These are phyloP conservation scores for Aleiodes testaceus DNA, from an alignment of 2,888 invertebrate genomes.

Conservation along the genomic window DNA sequence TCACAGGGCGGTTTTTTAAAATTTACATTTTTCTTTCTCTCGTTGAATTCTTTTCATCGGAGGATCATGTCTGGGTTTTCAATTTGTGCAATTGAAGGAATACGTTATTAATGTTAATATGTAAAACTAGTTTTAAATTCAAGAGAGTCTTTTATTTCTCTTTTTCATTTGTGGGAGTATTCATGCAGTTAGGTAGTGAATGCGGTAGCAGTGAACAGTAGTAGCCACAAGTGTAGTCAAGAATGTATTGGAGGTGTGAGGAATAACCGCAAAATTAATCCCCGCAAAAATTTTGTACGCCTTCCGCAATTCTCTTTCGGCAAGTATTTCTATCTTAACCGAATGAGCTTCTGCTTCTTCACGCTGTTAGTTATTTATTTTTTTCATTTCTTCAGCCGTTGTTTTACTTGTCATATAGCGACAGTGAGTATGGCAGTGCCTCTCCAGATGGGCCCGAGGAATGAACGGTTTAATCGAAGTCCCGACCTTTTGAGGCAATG, in stretches of 20 bases:
- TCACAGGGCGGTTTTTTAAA: conserved; percentile 30
- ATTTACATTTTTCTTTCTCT: conserved; percentile 19
- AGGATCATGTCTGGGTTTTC: neutral
- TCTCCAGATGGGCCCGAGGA: neutral
- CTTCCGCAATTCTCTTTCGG: conserved; percentile 63
- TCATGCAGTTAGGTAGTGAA: conserved; percentile 5
- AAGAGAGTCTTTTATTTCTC: neutral
- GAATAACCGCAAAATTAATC: conserved; percentile 66
- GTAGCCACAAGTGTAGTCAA: conserved; percentile 49
- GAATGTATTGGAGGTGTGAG: conserved; percentile 47
- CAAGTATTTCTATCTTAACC: conserved; percentile 49
- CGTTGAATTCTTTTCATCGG: neutral
- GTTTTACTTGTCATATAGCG: neutral
- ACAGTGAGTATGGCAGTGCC: neutral
- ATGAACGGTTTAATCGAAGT: conserved; percentile 63
- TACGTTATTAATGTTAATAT: conserved; percentile 11
- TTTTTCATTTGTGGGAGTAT: conserved; percentile 24
- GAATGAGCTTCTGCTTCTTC: conserved; percentile 41
- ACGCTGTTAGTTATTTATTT: conserved; percentile 5
- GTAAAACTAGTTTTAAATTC: neutral
- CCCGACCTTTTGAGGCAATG: conserved; percentile 63
- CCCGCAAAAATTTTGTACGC: conserved; percentile 58
- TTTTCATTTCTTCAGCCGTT: neutral
- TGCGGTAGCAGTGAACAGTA: conserved; percentile 54
- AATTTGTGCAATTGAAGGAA: neutral